phyloP scores from a whole-genome alignment of 2,888 invertebrate genomes.

The Galeopsomyia nigrocyanea region DNA sequence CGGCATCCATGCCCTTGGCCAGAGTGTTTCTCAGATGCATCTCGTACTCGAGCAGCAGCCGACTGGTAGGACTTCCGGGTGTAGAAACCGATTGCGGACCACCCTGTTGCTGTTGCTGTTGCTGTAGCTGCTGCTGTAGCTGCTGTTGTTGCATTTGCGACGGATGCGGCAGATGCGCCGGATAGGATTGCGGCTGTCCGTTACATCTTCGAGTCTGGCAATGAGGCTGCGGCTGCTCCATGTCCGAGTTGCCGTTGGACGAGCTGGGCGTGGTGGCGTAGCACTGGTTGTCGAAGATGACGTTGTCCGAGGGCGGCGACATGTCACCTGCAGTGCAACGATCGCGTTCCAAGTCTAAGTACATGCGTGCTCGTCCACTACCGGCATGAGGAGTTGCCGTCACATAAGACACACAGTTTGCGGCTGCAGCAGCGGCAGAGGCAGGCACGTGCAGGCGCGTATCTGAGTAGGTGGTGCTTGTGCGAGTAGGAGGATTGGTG shows the following conservation, averaged over 20 bases:
- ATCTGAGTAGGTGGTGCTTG: constrained; percentile 48
- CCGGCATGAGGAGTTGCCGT: too few relatives aligned
- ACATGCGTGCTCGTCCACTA: constrained; percentile 68
- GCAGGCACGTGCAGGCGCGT: constrained; percentile 56
- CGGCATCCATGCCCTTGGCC: constrained; percentile 95
- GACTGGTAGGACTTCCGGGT: constrained; percentile 86
- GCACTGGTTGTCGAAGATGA: constrained; percentile 95
- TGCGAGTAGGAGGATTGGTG: constrained; percentile 8
- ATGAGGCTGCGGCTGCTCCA: constrained; percentile 76
- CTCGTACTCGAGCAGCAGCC: constrained; percentile 90
- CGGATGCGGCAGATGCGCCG: constrained; percentile 65
- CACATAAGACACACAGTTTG: constrained; percentile 65
- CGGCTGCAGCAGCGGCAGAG: too few relatives aligned
- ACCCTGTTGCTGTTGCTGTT: constrained; percentile 40
- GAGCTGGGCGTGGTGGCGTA: constrained; percentile 95
- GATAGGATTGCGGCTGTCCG: constrained; percentile 7
- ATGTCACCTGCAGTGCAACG: constrained; percentile 71
- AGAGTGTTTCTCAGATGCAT: constrained; percentile 93
- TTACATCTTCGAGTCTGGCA: constrained; percentile 25
- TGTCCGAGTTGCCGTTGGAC: constrained; percentile 92
- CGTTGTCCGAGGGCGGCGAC: constrained; percentile 93
- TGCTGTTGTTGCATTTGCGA: constrained; percentile 6
- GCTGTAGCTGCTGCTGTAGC: constrained; percentile 34
- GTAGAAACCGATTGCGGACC: constrained; percentile 67
- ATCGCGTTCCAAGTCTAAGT: constrained; percentile 63